Base-by-base conservation (phyloP, 1,140 invertebrate species). In the Temnothorax curvispinosus region DNA sequence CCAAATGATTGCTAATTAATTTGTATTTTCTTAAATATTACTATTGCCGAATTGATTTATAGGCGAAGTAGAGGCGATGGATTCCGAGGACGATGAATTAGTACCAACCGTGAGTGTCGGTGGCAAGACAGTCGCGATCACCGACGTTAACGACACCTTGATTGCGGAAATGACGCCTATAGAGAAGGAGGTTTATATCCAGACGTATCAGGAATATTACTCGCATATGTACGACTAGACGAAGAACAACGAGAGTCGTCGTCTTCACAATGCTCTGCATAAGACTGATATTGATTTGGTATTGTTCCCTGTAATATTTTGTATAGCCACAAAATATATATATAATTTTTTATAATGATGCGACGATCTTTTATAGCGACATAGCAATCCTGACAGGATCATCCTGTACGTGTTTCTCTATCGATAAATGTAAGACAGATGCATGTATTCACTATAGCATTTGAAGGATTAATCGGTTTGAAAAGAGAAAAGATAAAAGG, bases 181-280 rank as follows among this genome's bases (percentile, higher is more conserved):
- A 27, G 99, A 99, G 94, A 99, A 99, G 95, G 98, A 99, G 93
- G 97, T 97, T 44, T 99, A 99, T 94, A 99, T 99, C 91, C 97
- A 98, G 94, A 96, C 98, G 11, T 99, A 98, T 94, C 98, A 99
- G 95, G 98, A 99, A 94, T 97, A 98, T 95, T 99, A 99, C 93
- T 98, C 97, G 86, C 97, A 98, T 93, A 97, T 98, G 95, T 98
- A 97, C 90, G 96, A 97, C 92, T 97, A 95, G 95, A 65, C 35
- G 13, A 56, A 72, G 67, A 81, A 71, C 84, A 80, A 82, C 60
- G 54, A 64, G 44, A 35, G 69, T 77, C 72, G 69, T 77, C 72
- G 50, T 80, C 71, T 60, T 58, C 65, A 71, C 47, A 35, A 88
- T 91, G 69, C 75, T 75, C 54, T 58, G 32, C 62, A 75, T 38